Percentiles rank a stretch among this genome's conserved stretches.
phyloP scores from a whole-genome alignment of 2,797 vertebrate species.

The Artibeus lituratus region DNA sequence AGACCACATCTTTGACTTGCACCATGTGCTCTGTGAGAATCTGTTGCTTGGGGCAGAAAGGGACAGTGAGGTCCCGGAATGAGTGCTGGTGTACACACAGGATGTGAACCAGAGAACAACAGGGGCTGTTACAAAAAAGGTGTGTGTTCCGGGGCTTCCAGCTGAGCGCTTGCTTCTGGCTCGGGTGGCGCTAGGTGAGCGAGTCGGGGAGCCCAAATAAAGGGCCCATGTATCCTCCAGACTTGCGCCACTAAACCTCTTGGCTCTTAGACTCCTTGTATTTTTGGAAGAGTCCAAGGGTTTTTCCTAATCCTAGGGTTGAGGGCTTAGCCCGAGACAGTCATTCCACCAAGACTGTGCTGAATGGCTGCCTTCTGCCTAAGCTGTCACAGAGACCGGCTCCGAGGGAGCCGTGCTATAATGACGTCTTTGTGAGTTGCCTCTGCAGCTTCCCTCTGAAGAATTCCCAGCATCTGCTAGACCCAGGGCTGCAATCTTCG shows the following conservation, averaged over 20 bases:
- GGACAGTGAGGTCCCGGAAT: background rate
- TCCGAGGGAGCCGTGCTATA: background rate
- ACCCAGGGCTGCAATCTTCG: background rate
- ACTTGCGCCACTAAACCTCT: background rate
- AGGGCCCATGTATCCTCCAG: slow-evolving; percentile 35
- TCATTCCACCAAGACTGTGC: background rate
- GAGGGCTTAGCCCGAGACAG: background rate
- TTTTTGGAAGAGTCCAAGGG: slow-evolving; percentile 38
- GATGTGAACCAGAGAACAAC: slow-evolving; percentile 62
- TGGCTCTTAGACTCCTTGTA: slow-evolving; percentile 14
- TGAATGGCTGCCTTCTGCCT: background rate
- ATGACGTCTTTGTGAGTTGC: background rate
- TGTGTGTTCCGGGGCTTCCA: slow-evolving; percentile 52
- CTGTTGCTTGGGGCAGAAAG: slow-evolving; percentile 12
- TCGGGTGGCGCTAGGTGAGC: background rate
- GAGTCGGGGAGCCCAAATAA: background rate
- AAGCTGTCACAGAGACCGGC: background rate
- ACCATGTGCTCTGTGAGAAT: slow-evolving; percentile 39
- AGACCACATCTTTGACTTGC: slow-evolving; percentile 53
- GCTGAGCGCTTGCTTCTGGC: slow-evolving; percentile 44
- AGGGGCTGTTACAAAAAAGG: slow-evolving; percentile 38
- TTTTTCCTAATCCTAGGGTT: slow-evolving; percentile 30
- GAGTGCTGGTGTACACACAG: background rate
- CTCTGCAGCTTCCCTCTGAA: background rate
- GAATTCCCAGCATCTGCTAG: background rate